phyloP scores from a whole-genome alignment of 2,888 invertebrate species.

The Atrina japonica region DNA sequence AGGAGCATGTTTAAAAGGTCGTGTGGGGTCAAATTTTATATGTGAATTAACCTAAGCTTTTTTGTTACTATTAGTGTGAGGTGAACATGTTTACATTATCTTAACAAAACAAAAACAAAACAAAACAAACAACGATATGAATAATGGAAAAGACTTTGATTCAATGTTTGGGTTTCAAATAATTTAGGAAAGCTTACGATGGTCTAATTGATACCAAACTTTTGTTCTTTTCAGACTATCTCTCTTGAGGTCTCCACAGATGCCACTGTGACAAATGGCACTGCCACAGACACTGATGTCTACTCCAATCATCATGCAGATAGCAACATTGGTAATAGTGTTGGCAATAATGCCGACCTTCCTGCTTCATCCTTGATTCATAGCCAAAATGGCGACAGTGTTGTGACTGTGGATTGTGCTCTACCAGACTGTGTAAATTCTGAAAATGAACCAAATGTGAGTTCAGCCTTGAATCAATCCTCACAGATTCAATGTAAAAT shows the following conservation, averaged over 20 bases:
- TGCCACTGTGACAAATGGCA: conserved; percentile 44
- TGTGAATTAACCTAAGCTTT: too few species aligned
- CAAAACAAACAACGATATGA: too few species aligned
- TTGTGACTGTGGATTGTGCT: conserved; percentile 29
- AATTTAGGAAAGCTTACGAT: too few species aligned
- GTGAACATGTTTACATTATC: too few species aligned
- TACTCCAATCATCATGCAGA: conserved; percentile 34
- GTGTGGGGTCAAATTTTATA: too few species aligned
- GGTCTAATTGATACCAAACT: too few species aligned
- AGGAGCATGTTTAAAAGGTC: too few species aligned
- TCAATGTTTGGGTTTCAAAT: too few species aligned
- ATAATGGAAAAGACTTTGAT: too few species aligned
- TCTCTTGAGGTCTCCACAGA: conserved; percentile 62
- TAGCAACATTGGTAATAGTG: not conserved
- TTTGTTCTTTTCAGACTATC: conserved; percentile 67
- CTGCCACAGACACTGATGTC: conserved; percentile 50
- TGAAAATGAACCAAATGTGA: conserved; percentile 6
- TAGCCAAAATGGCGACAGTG: conserved; percentile 14
- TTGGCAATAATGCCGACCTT: not conserved
- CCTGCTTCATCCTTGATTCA: conserved; percentile 13
- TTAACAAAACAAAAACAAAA: too few species aligned
- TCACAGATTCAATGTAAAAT: conserved; percentile 45
- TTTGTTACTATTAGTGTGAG: too few species aligned
- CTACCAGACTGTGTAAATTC: conserved; percentile 14
- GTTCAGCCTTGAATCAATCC: conserved; percentile 24